Base-by-base conservation (phyloP, 2,113 vertebrate genomes). In the Pica pica region DNA sequence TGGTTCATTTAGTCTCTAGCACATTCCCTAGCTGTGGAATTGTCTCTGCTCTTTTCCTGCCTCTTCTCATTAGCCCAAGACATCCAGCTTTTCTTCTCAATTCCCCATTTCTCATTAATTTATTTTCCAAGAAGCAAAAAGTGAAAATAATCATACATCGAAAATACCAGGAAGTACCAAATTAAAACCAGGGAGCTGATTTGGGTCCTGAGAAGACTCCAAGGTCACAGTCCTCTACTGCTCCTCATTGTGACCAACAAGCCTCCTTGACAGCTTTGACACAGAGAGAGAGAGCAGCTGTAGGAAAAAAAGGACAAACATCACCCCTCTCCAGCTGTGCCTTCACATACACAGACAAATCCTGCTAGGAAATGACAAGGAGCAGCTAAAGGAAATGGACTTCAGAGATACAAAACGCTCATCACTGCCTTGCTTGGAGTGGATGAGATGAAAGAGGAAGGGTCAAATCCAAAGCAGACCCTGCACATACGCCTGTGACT, bases 351-450 rank as follows among this genome's bases (percentile, higher is more conserved):
- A 89, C 64, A 86, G 76, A 69, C 79, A 92, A 83, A 96, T 92
- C 87, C 92, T 89, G 46, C 88, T 74, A 59, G 94, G 84, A 95
- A 91, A 80, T 83, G 50, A 80, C 90, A 95, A 61, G 95, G 63
- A 93, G 35, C 78, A 91, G 78, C 52, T 35, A 59, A 87, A 85
- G 92, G 87, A 93, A 94, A 83, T 47, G 56, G 79, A 70, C 68
- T 85, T 91, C 60, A 88, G 82, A 80, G 90, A 70, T 67, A 74
- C 2, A 35, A 87, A 93, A 41, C 0, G 6, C 47, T 86, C 79
- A 12, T 83, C 6, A 2, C 70, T 77, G 52, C 74, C 70, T 90
- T 2, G 1, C 57, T 23, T 37, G 41, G 69, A 87, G 93, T 49
- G 83, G 69, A 31, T 24, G 77, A 75, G 70, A 84, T 41, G 30